Evolutionary conservation across 2,113 vertebrate species (phyloP).

Genomic region (Phoxinus phoxinus): DNA sequence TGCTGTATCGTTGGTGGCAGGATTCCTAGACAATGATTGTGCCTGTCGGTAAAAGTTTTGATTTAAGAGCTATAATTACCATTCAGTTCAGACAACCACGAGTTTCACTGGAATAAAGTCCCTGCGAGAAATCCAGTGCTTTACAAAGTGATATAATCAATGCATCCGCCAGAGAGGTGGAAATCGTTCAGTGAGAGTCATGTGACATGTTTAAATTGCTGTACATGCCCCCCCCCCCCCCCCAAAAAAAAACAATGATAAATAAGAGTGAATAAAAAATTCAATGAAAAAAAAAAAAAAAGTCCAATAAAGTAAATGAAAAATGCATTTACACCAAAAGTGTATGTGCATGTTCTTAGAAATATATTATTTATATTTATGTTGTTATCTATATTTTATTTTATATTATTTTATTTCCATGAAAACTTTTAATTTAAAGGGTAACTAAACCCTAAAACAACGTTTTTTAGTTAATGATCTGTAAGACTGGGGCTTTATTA

Average conservation of each 20-base stretch:
- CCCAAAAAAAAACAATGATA: not conserved
- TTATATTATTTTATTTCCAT: too few relatives aligned
- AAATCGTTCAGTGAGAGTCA: not conserved
- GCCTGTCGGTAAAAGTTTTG: constrained; percentile 26
- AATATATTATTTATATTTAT: too few relatives aligned
- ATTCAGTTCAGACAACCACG: constrained; percentile 8
- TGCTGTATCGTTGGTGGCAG: constrained; percentile 12
- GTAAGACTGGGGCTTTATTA: too few relatives aligned
- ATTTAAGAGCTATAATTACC: constrained; percentile 28
- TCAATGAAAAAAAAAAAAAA: not conserved
- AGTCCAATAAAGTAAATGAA: not conserved
- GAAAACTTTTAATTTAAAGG: not conserved
- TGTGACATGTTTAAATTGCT: not conserved
- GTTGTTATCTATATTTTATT: too few relatives aligned
- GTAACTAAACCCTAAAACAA: too few relatives aligned
- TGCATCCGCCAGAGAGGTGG: not conserved
- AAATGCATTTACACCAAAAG: too few relatives aligned
- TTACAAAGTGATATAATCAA: not conserved
- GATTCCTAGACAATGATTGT: constrained; percentile 26
- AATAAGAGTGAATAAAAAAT: not conserved
- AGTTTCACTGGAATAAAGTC: not conserved
- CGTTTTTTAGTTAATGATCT: too few relatives aligned
- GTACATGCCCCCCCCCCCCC: too few relatives aligned
- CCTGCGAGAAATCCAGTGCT: not conserved
- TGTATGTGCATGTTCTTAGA: not conserved